These are phyloP conservation scores for Prietella phreatophila DNA, from an alignment of 2,113 vertebrate genomes.

Conservation along the genomic window DNA sequence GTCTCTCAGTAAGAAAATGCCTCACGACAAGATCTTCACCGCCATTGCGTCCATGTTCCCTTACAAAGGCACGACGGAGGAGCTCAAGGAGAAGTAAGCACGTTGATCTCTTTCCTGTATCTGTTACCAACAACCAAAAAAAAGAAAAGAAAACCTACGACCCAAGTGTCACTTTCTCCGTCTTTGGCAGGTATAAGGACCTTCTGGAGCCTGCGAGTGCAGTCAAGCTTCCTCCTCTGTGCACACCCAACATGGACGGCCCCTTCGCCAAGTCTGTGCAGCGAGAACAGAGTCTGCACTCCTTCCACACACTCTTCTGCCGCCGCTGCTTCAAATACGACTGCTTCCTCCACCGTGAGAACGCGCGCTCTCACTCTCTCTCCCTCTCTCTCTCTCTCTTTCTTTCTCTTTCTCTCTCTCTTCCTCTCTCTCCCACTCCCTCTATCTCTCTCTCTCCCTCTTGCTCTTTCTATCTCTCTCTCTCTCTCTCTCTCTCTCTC, in stretches of 20 bases:
- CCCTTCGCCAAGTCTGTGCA: slow-evolving; percentile 93
- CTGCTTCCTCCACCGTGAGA: slow-evolving; percentile 94
- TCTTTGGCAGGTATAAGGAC: slow-evolving; percentile 84
- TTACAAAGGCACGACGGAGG: slow-evolving; percentile 91
- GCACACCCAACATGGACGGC: slow-evolving; percentile 96
- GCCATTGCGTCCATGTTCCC: slow-evolving; percentile 98
- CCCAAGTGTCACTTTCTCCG: neutral
- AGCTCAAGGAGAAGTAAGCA: slow-evolving; percentile 95
- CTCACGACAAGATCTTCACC: slow-evolving; percentile 94
- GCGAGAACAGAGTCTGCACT: slow-evolving; percentile 93
- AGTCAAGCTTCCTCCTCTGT: slow-evolving; percentile 88
- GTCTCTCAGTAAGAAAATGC: slow-evolving; percentile 81
- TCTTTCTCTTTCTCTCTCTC: too few relatives aligned
- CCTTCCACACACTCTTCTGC: slow-evolving; percentile 97
- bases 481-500: too few relatives aligned
- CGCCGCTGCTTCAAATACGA: slow-evolving; percentile 98
- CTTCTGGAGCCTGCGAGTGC: slow-evolving; percentile 85
- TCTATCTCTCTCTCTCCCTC: too few relatives aligned
- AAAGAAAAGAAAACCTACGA: neutral
- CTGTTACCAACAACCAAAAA: accelerated
- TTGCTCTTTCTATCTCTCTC: too few relatives aligned
- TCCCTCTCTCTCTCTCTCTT: too few relatives aligned
- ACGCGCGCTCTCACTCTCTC: too few relatives aligned
- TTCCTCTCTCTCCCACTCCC: too few relatives aligned
- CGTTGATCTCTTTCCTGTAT: neutral